These are phyloP conservation scores for Calidris pygmaea DNA, from an alignment of 2,113 vertebrate species.

Conservation along the genomic window DNA sequence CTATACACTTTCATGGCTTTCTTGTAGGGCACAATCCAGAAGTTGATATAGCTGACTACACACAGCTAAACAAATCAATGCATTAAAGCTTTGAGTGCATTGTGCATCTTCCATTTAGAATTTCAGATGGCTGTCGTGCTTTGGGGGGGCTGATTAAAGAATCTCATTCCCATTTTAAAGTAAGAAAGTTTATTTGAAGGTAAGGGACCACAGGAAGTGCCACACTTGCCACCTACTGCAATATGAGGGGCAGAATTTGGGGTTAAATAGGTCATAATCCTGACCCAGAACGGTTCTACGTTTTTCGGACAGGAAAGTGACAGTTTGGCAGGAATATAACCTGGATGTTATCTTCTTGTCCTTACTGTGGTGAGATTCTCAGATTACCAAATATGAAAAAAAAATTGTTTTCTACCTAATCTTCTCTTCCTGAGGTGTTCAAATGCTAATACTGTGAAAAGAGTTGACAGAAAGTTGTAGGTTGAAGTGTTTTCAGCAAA, in stretches of 20 bases:
- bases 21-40: conserved; percentile 6
- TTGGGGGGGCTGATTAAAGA: background rate
- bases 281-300: background rate
- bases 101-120: background rate
- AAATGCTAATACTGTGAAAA: background rate
- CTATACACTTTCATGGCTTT: conserved; percentile 47
- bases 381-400: background rate
- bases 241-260: background rate
- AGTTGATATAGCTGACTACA: background rate
- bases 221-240: rapidly evolving
- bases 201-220: background rate
- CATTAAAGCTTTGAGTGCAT: background rate
- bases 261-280: background rate
- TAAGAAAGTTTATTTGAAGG: background rate
- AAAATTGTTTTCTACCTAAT: background rate
- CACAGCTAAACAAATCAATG: background rate
- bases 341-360: background rate
- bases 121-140: background rate
- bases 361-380: background rate
- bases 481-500: background rate
- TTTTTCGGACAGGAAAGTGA: background rate
- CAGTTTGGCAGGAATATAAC: background rate
- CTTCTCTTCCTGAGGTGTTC: background rate
- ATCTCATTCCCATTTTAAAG: background rate
- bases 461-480: background rate